A percentile compares a stretch with the other conserved stretches of the same genome.
Conservation (phyloP, 2,797 vertebrate species). For the Tarsius wallacei region DNA sequence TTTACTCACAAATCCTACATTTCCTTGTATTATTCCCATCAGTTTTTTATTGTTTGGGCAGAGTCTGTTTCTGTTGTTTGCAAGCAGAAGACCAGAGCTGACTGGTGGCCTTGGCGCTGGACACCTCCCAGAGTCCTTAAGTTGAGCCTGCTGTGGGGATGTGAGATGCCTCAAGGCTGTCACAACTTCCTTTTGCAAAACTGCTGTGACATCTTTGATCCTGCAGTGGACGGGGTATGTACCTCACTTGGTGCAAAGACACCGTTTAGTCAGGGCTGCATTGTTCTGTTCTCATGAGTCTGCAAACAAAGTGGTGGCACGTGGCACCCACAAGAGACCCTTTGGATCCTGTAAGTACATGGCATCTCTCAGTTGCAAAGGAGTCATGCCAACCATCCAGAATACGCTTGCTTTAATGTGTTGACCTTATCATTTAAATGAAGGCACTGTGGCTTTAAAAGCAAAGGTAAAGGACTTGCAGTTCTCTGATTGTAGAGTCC, state of each 20-base stretch:
- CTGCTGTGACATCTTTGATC: not conserved
- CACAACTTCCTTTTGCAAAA: not conserved
- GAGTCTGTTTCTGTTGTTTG: conserved; percentile 63
- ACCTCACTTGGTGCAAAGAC: not conserved
- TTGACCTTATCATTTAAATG: not conserved
- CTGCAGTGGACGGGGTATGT: not conserved
- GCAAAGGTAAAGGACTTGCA: not conserved
- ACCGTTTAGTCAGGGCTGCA: not conserved
- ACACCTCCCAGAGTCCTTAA: not conserved
- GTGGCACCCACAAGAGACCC: not conserved
- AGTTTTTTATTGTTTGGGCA: not conserved
- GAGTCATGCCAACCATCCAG: not conserved
- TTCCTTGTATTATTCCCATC: conserved; percentile 17
- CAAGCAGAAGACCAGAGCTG: not conserved
- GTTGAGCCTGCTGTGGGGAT: not conserved
- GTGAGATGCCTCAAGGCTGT: not conserved
- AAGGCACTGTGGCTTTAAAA: not conserved
- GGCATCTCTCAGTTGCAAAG: not conserved
- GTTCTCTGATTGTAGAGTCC: not conserved
- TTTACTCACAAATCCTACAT: not conserved
- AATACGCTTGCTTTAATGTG: not conserved
- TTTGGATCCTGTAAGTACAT: not conserved
- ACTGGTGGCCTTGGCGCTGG: not conserved
- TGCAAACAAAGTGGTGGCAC: not conserved
- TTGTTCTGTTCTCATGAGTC: not conserved